Evolutionary conservation across 2,888 invertebrate species (phyloP), one percentile per base, ranked within the genome.

Genomic region (Coleophora flavipennella): DNA sequence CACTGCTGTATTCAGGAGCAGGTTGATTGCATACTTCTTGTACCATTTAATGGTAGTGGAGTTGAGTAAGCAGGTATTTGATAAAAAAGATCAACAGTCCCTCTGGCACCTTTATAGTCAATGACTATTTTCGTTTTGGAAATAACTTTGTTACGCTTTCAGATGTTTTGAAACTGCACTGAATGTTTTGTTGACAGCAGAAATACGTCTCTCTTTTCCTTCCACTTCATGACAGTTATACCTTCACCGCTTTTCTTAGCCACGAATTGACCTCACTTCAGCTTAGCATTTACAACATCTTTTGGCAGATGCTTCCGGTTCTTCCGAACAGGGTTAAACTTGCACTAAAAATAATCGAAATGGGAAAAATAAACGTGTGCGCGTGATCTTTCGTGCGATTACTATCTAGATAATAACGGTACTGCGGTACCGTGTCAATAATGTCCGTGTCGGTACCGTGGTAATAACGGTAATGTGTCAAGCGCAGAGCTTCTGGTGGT

Each of bases 171-270:
- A 36, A 36, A 31, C 8, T 9, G 3, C 8, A 12, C 14, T 1
- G 31, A 34, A 33, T 43, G 35, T 35, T 40, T 43, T 32, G 40
- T 40, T 13, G 50, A 50, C 8, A 50, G 37, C 8, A 45, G 13
- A n/a, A 38, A 25, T 1, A 50, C 46, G 27, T 48, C 50, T 26
- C 46, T 20, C 28, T 50, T 50, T 25, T 46, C 48, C 14, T 48
- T 50, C 46, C 45, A 53, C 13, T 46, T 48, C 36, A 48, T 31
- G 11, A 43, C 13, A 11, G 43, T 45, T 11, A 43, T 42, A 8
- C 41, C 47, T 13, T 45, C 40, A 47, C 31, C 48, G 33, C 25
- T 48, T 44, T 33, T 33, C 41, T 26, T 43, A 11, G 45, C 48
- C 13, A 29, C 20, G n/a, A 26, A 36, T 37, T 45, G 29, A 6